These are phyloP conservation scores for Oxyteleia sp. DNA, from an alignment of 2,888 invertebrate species.

Conservation along the genomic window DNA sequence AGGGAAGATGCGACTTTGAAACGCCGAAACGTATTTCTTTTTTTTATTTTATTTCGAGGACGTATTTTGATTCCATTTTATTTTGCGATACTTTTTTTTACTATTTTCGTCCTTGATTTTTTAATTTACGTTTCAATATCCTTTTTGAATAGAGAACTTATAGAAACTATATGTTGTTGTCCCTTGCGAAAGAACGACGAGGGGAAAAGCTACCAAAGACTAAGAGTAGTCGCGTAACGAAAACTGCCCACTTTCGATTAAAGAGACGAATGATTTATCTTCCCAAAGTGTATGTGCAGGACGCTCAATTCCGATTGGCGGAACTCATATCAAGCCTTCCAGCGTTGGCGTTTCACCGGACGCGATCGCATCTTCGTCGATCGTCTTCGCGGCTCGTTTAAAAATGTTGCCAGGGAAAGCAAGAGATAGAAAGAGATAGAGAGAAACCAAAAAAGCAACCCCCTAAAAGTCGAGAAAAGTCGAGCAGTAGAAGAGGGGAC, in stretches of 20 bases:
- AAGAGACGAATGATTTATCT: neutral
- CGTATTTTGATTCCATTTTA: neutral
- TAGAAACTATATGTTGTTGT: neutral
- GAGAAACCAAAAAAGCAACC: too few relatives aligned
- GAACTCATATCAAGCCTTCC: constrained; percentile 6
- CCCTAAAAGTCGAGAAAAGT: too few relatives aligned
- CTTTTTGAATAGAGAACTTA: constrained; percentile 4
- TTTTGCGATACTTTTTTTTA: neutral
- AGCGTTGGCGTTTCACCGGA: neutral
- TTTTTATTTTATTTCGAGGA: too few relatives aligned
- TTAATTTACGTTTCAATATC: neutral
- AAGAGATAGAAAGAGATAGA: too few relatives aligned
- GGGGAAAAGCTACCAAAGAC: neutral
- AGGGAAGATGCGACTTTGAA: neutral
- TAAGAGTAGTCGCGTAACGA: neutral
- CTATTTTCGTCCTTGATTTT: neutral
- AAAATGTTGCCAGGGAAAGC: too few relatives aligned
- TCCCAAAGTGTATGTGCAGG: neutral
- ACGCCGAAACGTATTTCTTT: neutral
- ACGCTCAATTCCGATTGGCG: constrained; percentile 2
- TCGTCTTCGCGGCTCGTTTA: constrained; percentile 1
- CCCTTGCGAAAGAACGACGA: neutral
- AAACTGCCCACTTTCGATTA: constrained; percentile 1
- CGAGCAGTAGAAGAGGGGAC: neutral
- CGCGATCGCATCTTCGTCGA: neutral